phyloP scores from a whole-genome alignment of 2,888 invertebrate species.

The Coleophora flavipennella region DNA sequence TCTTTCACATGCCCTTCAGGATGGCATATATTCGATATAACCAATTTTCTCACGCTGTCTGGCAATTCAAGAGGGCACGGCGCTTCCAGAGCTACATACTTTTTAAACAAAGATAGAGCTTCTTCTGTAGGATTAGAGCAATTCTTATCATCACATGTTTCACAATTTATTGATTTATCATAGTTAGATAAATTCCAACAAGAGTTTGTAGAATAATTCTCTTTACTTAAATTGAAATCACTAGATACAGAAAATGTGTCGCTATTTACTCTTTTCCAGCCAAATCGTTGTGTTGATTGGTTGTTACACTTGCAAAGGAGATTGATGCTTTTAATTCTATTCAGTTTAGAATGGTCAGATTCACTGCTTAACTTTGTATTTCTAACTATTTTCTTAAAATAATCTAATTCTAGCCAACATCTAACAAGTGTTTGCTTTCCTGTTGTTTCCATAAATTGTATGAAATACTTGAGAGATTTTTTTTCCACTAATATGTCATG shows the following conservation, averaged over 20 bases:
- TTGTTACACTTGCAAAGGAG: slow-evolving; percentile 31
- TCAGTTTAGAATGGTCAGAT: slow-evolving; percentile 25
- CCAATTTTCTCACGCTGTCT: slow-evolving; percentile 70
- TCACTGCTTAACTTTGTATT: slow-evolving; percentile 2
- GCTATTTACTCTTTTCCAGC: slow-evolving; percentile 33
- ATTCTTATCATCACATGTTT: slow-evolving; percentile 23
- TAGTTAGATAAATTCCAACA: slow-evolving; percentile 43
- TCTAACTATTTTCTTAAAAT: slow-evolving; percentile 58
- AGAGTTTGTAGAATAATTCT: slow-evolving; percentile 41
- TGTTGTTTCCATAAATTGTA: slow-evolving; percentile 88
- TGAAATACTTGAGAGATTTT: slow-evolving; percentile 85
- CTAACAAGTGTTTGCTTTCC: slow-evolving; percentile 77
- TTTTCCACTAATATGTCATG: slow-evolving; percentile 84
- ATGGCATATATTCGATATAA: slow-evolving; percentile 78
- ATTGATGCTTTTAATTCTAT: slow-evolving; percentile 51
- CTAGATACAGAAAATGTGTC: slow-evolving; percentile 23
- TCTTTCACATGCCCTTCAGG: slow-evolving; percentile 77
- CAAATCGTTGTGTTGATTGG: slow-evolving; percentile 28
- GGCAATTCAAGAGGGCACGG: slow-evolving; percentile 73
- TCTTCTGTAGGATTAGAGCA: slow-evolving; percentile 57
- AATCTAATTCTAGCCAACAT: slow-evolving; percentile 84
- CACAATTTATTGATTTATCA: slow-evolving; percentile 11
- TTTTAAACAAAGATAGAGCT: slow-evolving; percentile 82
- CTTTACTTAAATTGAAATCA: slow-evolving; percentile 25
- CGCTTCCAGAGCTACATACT: slow-evolving; percentile 81